These are phyloP conservation scores for Paralvinella palmiformis DNA, from an alignment of 1,140 invertebrate genomes.

Conservation along the genomic window DNA sequence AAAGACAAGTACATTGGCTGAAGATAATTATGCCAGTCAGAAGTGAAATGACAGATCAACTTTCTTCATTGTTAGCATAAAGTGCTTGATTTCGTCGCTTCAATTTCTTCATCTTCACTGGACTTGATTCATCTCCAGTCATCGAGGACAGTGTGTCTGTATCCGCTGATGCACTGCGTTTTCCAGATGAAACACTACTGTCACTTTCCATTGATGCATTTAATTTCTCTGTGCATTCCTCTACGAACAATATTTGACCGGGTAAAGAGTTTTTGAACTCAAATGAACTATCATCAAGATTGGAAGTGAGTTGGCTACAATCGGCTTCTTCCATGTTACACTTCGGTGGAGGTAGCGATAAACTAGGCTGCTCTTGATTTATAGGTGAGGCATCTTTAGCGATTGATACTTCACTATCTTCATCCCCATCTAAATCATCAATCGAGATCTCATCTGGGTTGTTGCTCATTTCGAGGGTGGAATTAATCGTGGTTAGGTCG, in stretches of 20 bases:
- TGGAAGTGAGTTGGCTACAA: neutral
- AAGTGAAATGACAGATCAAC: neutral
- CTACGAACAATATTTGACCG: too few relatives aligned
- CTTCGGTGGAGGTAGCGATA: neutral
- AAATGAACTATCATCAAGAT: neutral
- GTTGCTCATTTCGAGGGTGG: slow-evolving; percentile 5
- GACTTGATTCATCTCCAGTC: neutral
- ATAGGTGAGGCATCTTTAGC: neutral
- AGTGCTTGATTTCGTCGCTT: slow-evolving; percentile 4
- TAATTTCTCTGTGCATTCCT: too few relatives aligned
- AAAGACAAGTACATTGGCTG: neutral
- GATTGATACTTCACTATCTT: neutral
- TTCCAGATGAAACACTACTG: neutral
- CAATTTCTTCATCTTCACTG: neutral
- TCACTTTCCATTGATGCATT: too few relatives aligned
- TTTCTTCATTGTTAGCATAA: neutral
- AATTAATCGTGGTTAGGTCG: neutral
- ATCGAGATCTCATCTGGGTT: slow-evolving; percentile 16
- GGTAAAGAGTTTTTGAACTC: too few relatives aligned
- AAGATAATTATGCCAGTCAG: neutral
- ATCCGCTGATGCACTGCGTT: neutral
- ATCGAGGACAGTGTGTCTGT: neutral
- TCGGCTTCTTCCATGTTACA: neutral
- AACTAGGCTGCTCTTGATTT: neutral
- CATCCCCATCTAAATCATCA: slow-evolving; percentile 9